Conservation (phyloP, 2,797 vertebrate genomes). For the Neosilurus hyrtlii region DNA sequence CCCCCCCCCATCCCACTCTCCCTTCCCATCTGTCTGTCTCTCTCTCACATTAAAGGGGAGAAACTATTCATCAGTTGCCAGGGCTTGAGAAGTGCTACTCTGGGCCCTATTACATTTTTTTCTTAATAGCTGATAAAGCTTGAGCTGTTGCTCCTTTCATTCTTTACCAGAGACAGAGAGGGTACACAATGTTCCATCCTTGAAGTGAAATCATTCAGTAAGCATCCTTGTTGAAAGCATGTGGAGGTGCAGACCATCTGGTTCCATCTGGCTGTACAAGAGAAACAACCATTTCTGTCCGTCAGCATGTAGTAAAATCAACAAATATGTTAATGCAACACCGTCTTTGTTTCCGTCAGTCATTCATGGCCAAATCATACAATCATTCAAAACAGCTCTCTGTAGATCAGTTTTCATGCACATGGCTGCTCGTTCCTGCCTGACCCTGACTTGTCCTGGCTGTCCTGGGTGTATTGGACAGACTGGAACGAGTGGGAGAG, state of each 20-base stretch:
- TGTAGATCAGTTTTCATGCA: not conserved
- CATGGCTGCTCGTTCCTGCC: not conserved
- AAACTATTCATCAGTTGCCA: slow-evolving; percentile 68
- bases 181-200: slow-evolving; percentile 59
- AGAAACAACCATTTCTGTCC: not conserved
- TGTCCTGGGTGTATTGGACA: not conserved
- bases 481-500: not conserved
- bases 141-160: slow-evolving; percentile 49
- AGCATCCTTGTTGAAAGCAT: slow-evolving; percentile 20
- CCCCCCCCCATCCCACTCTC: not conserved
- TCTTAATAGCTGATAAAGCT: not conserved
- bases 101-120: slow-evolving; percentile 67
- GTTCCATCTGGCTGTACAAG: slow-evolving; percentile 1
- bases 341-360: slow-evolving; percentile 1
- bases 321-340: slow-evolving; percentile 21
- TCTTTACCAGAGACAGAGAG: slow-evolving; percentile 41
- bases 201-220: slow-evolving; percentile 34
- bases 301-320: slow-evolving; percentile 9
- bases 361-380: not conserved
- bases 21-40: slow-evolving; percentile 31
- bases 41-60: slow-evolving; percentile 29
- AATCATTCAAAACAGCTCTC: slow-evolving; percentile 14
- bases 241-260: slow-evolving; percentile 17
- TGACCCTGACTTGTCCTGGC: not conserved
- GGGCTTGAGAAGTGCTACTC: slow-evolving; percentile 68